Evolutionary conservation across 2,888 invertebrate genomes (phyloP), one percentile per base, ranked within the genome.

Genomic region (Nineta flava): DNA sequence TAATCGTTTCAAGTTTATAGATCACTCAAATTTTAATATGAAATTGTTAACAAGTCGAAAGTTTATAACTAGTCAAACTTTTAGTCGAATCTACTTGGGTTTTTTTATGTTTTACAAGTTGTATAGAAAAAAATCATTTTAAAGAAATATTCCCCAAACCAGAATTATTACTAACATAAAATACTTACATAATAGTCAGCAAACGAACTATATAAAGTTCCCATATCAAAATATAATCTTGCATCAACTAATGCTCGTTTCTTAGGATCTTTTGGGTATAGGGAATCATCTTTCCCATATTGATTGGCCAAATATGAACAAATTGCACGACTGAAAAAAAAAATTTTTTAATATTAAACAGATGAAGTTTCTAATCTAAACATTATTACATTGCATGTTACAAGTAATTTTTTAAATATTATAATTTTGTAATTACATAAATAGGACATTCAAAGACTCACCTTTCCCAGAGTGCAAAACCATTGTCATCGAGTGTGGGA

Each of bases 401-500:
- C 4, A 26, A 26, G 7, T 26, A 26, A 26, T 26, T 26, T 26
- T 12, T 15, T 15, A 43, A n/a, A 6, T 6, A 43, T 17, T 3
- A 15, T 10, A 43, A 19, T n/a, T 16, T 43, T 10, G n/a, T 13
- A 38, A 38, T 13, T 38, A 38, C n/a, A 15, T 5, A 5, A 38
- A 13, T 38, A 12, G 12, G 12, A 38, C n/a, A 38, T 5, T 38
- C 38, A 13, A 13, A 2, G 38, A 48, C 61, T 12, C 57, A 71
- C 70, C 70, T 90, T 69, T 93, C 92, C 77, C 83, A 85, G 52
- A 93, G 65, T 9, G 76, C 67, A 61, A 88, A 81, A 1, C 86
- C 90, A 59, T 85, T 80, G 67, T 92, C 92, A 53, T 83, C 80
- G 50, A 92, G 65, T 0, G 87, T 87, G 9, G 92, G 92, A 53